Evolutionary conservation across 2,888 invertebrate species (phyloP), one percentile per base, ranked within the genome.

Genomic region (Brachyopa scutellaris): DNA sequence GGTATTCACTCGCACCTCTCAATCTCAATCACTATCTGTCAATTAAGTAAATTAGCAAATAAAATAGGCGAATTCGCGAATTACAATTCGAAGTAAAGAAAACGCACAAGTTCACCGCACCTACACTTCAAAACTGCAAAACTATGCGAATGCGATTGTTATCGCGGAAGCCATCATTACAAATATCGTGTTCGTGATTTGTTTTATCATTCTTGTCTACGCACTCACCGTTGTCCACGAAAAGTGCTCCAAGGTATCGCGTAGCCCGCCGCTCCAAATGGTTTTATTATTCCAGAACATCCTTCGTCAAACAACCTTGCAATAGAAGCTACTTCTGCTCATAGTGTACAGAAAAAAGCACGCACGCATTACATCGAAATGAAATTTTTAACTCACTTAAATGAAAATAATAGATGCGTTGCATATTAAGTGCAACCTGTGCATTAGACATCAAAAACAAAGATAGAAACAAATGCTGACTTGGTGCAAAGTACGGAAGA

Each of bases 161-260:
- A 80, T 69, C 76, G 57, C 23, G 55, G 36, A 42, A 64, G 69
- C 76, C 49, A 51, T 73, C 62, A 53, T 62, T 53, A 64, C 69
- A 42, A 69, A 74, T 67, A 61, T 74, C 55, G 61, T 47, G 55
- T 62, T 76, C 61, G 74, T 51, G 31, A 69, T 40, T 76, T 49
- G 49, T 47, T 73, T 57, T 76, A 76, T 80, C 62, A 80, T 80
- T 80, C 80, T 62, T 62, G 80, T 69, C 74, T 74, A 69, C 51
- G 74, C 57, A 64, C 62, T 64, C 49, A 29, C 31, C n/a, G 31
- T 51, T 33, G 51, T 26, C 23, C 36, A 19, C 38, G 13, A 15
- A 38, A 38, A 23, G 19, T 51, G 26, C 23, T 38, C 38, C 36
- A 38, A n/a, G 15, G 64, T 15, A 23, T 11, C 19, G 19, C 11